Percentiles rank a stretch among this genome's conserved stretches.
Conservation (phyloP, 2,888 invertebrate genomes). For the Scelioninae gen. 2 region DNA sequence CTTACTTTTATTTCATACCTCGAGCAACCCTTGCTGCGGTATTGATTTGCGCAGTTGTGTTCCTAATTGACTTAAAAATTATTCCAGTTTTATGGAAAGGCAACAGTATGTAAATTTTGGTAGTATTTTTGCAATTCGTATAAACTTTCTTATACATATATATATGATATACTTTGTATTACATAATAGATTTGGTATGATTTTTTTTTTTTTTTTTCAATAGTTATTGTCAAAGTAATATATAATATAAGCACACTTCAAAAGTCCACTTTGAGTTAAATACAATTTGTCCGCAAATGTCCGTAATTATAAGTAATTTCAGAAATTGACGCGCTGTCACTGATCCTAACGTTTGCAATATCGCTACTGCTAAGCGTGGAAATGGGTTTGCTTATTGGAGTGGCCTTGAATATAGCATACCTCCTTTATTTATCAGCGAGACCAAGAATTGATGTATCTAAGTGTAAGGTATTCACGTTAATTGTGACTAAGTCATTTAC, state of each 20-base stretch:
- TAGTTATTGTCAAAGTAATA: too few species aligned
- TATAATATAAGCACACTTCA: too few species aligned
- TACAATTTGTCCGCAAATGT: too few species aligned
- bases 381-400: constrained; percentile 86
- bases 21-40: constrained; percentile 90
- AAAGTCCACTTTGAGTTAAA: too few species aligned
- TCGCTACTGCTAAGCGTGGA: constrained; percentile 85
- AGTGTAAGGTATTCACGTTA: constrained; percentile 48
- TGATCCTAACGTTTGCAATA: constrained; percentile 81
- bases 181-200: too few species aligned
- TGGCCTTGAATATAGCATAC: constrained; percentile 79
- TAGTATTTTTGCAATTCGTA: too few species aligned
- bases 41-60: constrained; percentile 91
- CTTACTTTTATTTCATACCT: constrained; percentile 91
- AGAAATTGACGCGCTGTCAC: constrained; percentile 80
- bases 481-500: constrained; percentile 1
- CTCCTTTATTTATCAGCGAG: constrained; percentile 83
- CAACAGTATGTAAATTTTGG: constrained; percentile 74
- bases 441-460: constrained; percentile 76
- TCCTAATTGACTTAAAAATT: constrained; percentile 82
- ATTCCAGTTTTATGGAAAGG: constrained; percentile 77
- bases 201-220: too few species aligned
- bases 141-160: too few species aligned
- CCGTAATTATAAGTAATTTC: too few species aligned
- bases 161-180: too few species aligned